Percentiles rank a stretch among this genome's conserved stretches.
Evolutionary conservation across 2,797 vertebrate genomes (phyloP).

Genomic region (Mus spretus): DNA sequence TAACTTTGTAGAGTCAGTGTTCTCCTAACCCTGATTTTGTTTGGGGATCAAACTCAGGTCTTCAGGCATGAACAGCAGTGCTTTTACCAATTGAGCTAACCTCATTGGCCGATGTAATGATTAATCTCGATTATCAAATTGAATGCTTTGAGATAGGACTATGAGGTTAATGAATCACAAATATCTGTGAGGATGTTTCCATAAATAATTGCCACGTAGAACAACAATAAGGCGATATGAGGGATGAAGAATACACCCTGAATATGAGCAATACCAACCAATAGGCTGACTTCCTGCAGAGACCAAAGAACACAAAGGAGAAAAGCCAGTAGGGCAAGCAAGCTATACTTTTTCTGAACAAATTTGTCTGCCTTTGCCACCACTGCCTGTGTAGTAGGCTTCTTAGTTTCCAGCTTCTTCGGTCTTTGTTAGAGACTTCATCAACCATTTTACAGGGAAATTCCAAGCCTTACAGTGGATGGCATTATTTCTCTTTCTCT

Average conservation of each 20-base stretch:
- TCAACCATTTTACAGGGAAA: neutral
- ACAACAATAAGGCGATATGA: neutral
- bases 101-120: neutral
- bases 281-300: neutral
- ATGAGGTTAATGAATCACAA: neutral
- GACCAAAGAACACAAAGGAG: neutral
- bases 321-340: neutral
- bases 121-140: neutral
- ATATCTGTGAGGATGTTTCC: neutral
- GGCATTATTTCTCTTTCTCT: neutral
- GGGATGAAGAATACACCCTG: neutral
- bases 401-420: neutral
- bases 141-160: neutral
- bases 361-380: neutral
- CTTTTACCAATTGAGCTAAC: neutral
- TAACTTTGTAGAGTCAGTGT: neutral
- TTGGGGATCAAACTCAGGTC: neutral
- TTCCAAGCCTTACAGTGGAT: neutral
- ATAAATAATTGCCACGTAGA: neutral
- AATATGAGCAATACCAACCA: neutral
- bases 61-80: neutral
- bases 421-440: neutral
- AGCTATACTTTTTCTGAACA: neutral
- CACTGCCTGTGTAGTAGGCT: too few relatives aligned
- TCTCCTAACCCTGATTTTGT: neutral